Base-by-base conservation (phyloP, 2,888 invertebrate genomes). In the Brachyptera risi region DNA sequence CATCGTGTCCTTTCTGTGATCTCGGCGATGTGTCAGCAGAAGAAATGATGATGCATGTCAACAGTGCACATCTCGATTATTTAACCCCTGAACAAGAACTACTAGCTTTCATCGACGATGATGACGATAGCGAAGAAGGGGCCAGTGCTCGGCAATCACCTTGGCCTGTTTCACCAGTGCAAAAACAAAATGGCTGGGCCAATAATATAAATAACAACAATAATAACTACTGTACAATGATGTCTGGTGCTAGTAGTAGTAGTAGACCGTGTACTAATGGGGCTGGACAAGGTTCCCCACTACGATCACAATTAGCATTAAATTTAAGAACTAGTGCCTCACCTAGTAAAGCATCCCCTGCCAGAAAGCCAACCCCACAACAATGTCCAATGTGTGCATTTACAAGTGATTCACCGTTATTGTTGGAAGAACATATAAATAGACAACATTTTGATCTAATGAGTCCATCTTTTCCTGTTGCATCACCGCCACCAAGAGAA, bases 1-100 rank as follows among this genome's bases (percentile, higher is more conserved):
- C 86, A 9, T 85, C 86, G 56, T 92, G 92, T 71, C 92, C 92
- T 0, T 90, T 92, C 72, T 92, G 92, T 73, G 88, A 89, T 72
- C 81, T 89, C 65, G 83, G 84, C 15, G 83, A 84, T 64, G 84
- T 64, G 47, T 85, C 87, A 11, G 85, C 87, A 19, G 83, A 86
- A 3, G 89, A 90, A 70, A 83, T 92, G 69, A 78, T 88, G 65
- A 78, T 86, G 1, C 92, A 92, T 72, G 91, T 92, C 1, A 90
- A 91, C 73, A 84, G 86, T 67, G 89, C 87, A n/a, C 92, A 92
- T 75, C 79, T 91, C 66, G 90, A 91, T 72, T 90, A 88, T 71
- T 75, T 90, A 56, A 90, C 90, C 47, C 90, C 90, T 0, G 89
- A 90, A 71, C 82, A 86, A 64, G 89, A 90, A 71, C 78, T 85